Evolutionary conservation across 1,140 invertebrate species (phyloP).

Genomic region (Popillia japonica): DNA sequence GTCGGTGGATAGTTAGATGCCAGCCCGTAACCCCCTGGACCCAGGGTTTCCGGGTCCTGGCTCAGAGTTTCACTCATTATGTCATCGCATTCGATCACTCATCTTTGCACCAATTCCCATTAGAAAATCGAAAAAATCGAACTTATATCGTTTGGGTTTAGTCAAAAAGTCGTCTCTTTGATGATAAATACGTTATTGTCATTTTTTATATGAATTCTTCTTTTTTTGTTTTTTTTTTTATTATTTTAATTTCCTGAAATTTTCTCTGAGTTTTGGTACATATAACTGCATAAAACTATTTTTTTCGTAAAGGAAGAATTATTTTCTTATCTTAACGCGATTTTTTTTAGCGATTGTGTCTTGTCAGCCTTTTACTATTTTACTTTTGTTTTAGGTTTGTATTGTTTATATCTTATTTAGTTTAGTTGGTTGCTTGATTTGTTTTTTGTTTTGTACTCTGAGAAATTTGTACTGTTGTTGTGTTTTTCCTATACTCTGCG

Average conservation of each 20-base stretch:
- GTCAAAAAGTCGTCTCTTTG: neutral
- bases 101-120: slow-evolving; percentile 34
- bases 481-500: slow-evolving; percentile 42
- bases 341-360: slow-evolving; percentile 37
- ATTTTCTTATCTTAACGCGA: neutral
- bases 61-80: slow-evolving; percentile 60
- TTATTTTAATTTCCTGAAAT: slow-evolving; percentile 8
- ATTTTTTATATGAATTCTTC: slow-evolving; percentile 44
- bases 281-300: neutral
- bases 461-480: slow-evolving; percentile 57
- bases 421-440: slow-evolving; percentile 40
- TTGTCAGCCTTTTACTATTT: slow-evolving; percentile 42
- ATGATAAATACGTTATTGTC: slow-evolving; percentile 52
- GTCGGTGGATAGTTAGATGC: slow-evolving; percentile 66
- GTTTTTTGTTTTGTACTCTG: slow-evolving; percentile 58
- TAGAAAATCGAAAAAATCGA: slow-evolving; percentile 38
- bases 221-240: slow-evolving; percentile 24
- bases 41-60: slow-evolving; percentile 63
- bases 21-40: slow-evolving; percentile 62
- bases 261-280: slow-evolving; percentile 4
- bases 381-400: slow-evolving; percentile 1
- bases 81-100: slow-evolving; percentile 46
- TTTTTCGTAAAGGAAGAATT: neutral
- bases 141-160: slow-evolving; percentile 39
- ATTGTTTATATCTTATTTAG: slow-evolving; percentile 37